Evolutionary conservation across 2,888 invertebrate genomes (phyloP).

Genomic region (Papilio elwesi): DNA sequence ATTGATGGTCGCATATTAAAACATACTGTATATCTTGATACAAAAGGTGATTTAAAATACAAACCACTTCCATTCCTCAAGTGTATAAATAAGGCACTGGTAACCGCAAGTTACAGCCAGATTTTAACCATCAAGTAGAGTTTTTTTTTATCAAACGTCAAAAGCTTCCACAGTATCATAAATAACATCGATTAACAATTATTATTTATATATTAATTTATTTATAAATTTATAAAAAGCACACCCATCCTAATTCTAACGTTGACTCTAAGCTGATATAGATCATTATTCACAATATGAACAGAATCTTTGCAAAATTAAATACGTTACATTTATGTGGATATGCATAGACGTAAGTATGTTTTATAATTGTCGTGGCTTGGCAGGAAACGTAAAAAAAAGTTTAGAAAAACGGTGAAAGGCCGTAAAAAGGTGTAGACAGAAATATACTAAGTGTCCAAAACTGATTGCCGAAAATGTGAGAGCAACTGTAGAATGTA

Average conservation of each 20-base stretch:
- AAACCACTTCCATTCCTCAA: background rate
- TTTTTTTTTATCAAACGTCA: background rate
- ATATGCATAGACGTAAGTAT: no score
- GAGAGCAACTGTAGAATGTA: no score
- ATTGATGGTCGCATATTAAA: background rate
- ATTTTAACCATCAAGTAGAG: background rate
- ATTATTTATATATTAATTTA: background rate
- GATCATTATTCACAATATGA: background rate
- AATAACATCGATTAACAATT: slow-evolving; percentile 14
- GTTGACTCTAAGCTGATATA: no score
- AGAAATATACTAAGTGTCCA: no score
- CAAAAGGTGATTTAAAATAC: background rate
- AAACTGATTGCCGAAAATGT: no score
- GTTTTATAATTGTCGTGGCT: no score
- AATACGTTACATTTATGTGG: background rate
- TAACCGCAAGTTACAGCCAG: background rate
- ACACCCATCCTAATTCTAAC: slow-evolving; percentile 42
- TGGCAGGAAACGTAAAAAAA: no score
- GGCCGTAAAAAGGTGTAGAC: no score
- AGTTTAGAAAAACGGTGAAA: no score
- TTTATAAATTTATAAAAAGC: slow-evolving; percentile 44
- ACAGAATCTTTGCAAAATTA: slow-evolving; percentile 5
- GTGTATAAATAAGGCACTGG: slow-evolving; percentile 5
- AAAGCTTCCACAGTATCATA: slow-evolving; percentile 10
- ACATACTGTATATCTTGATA: slow-evolving; percentile 1